These are phyloP conservation scores for Antennarius maculatus DNA, from an alignment of 2,797 vertebrate genomes.

Conservation along the genomic window DNA sequence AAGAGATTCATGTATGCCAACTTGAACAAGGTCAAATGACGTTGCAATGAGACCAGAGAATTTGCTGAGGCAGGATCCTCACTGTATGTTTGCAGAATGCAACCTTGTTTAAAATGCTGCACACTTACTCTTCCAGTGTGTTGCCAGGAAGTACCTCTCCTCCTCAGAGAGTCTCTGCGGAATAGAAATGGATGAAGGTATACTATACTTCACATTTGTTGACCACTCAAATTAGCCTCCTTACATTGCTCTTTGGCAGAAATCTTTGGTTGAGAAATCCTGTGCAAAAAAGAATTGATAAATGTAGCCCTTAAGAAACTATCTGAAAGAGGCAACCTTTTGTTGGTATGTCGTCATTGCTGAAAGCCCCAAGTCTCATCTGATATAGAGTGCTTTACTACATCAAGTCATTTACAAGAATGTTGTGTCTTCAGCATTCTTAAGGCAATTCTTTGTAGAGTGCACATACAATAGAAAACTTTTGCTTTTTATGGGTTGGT, in stretches of 20 bases:
- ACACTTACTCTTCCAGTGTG: neutral
- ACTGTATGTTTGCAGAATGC: conserved; percentile 1
- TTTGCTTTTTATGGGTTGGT: neutral
- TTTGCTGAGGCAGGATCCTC: neutral
- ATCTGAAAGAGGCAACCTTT: conserved; percentile 13
- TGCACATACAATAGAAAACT: neutral
- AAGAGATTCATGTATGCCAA: neutral
- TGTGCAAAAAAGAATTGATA: neutral
- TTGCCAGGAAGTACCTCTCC: conserved; percentile 9
- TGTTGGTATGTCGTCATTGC: neutral
- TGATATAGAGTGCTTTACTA: conserved; percentile 2
- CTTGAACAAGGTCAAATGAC: neutral
- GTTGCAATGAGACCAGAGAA: neutral
- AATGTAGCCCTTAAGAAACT: conserved; percentile 3
- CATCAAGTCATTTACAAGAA: neutral
- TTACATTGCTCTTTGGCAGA: conserved; percentile 18
- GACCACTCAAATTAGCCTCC: conserved; percentile 27
- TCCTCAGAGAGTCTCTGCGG: neutral
- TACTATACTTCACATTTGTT: conserved; percentile 17
- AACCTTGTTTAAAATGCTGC: conserved; percentile 3
- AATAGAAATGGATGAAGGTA: conserved; percentile 9
- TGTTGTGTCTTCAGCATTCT: conserved; percentile 1
- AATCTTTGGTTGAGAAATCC: neutral
- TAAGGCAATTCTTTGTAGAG: neutral
- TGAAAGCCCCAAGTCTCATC: neutral